Evolutionary conservation across 2,888 invertebrate species (phyloP), one percentile per base, ranked within the genome.

Genomic region (Ophion ellenae): DNA sequence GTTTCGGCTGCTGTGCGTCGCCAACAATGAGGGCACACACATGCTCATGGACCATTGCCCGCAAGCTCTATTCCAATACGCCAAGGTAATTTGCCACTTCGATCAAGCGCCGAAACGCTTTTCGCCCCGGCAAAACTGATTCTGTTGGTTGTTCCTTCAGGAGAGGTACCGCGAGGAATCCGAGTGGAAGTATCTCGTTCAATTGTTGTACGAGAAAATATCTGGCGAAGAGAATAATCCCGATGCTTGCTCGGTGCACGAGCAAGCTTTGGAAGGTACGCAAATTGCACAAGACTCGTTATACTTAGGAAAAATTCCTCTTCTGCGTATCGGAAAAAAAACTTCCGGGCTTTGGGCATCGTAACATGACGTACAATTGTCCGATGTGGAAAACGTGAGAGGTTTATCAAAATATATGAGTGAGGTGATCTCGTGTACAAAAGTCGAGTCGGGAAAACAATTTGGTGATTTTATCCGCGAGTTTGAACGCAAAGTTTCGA

Each of bases 21-120:
- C 59, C 93, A 95, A 88, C 94, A 95, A 88, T 94, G 95, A 69
- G 94, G 91, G 90, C n/a, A 93, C 96, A 1, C 92, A 94, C 81
- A 94, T 96, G 88, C 92, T 96, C 88, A 94, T 96, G 47, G 95
- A 96, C 53, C 94, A 95, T 81, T 96, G 95, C 88, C 96, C 96
- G 0, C 95, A 95, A 88, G 96, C 95, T 90, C 91, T 96, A 47
- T 93, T 96, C 87, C 95, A 96, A 81, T 97, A 96, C 92, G 96
- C 96, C 70, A 96, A 96, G 95, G 96, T 96, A 91, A 91, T 64
- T 66, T 36, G 4, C 17, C 57, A 57, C 24, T 61, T 61, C 6
- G 24, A 9, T 20, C 53, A 9, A 53, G 53, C 10, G 10, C n/a
- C 20, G 20, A 61, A 5, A 3, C 20, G 20, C 7, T 7, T 6